Base-by-base conservation (phyloP, 1,140 invertebrate genomes). In the Aphaenogaster floridana region DNA sequence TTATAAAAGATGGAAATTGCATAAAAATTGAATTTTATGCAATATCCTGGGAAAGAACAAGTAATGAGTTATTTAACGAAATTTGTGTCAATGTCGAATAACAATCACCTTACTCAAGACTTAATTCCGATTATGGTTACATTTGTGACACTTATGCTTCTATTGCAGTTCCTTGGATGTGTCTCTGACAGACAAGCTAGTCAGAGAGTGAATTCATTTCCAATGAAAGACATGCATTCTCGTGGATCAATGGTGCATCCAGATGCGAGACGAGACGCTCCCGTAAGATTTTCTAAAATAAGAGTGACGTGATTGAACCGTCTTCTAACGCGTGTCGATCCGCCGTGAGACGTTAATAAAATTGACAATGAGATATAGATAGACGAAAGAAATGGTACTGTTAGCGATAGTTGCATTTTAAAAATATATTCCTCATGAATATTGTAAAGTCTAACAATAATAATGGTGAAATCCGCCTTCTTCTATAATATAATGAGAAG, bases 141-240 rank as follows among this genome's bases (percentile, higher is more conserved):
- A 45, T 71, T 81, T 34, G 52, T 50, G 54, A 74, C 21, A 64
- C 4, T 63, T 74, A 63, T 48, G 8, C 64, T 42, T 91, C 85
- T 95, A 89, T 93, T 97, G 72, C 96, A 98, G 97, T 96, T 98
- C 85, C 96, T 97, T 48, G 97, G 97, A 72, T 98, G 97, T 93
- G 96, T 97, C 11, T 97, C 97, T 59, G 97, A 98, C 90, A 96
- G 96, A 83, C 97, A 97, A 66, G 96, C 96, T 87, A 97, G 96
- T 89, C 97, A 97, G 88, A 96, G 97, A 88, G 97, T 98, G 17
- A 97, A 97, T 93, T 96, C 97, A 13, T 98, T 98, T 96, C 97
- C 97, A 15, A 98, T 98, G 97, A 98, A 98, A 92, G 97, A 98
- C 93, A 96, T 98, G 95, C 95, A 97, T 94, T 91, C 93, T 61